These are phyloP conservation scores for Chrysina gloriosa DNA, from an alignment of 2,888 invertebrate genomes.

Conservation along the genomic window DNA sequence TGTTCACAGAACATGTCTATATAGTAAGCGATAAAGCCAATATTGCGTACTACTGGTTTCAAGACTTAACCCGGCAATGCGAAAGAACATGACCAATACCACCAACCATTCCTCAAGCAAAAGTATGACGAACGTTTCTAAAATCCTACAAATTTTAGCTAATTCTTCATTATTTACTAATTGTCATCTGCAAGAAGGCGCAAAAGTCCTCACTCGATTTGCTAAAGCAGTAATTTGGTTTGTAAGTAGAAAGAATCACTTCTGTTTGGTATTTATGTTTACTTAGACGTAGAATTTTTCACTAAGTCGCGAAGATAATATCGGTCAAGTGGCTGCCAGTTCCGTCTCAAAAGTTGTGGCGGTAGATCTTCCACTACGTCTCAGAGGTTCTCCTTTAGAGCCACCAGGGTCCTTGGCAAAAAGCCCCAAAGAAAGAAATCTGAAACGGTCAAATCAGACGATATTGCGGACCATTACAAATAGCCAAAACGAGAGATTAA, in stretches of 20 bases:
- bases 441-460: neutral
- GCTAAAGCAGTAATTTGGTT: neutral
- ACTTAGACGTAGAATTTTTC: neutral
- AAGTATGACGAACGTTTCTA: too few relatives aligned
- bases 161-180: too few relatives aligned
- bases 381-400: neutral
- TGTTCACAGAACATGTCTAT: too few relatives aligned
- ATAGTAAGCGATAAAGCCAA: too few relatives aligned
- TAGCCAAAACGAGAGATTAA: too few relatives aligned
- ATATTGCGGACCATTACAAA: neutral
- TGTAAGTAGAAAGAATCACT: neutral
- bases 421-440: neutral
- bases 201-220: too few relatives aligned
- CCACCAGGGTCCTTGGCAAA: neutral
- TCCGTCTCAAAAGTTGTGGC: neutral
- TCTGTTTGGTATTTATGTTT: neutral
- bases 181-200: too few relatives aligned
- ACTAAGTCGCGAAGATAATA: neutral
- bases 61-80: too few relatives aligned
- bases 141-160: too few relatives aligned
- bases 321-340: neutral
- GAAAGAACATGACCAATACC: too few relatives aligned
- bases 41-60: too few relatives aligned
- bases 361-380: neutral
- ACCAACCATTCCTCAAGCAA: too few relatives aligned